phyloP scores from a whole-genome alignment of 2,888 invertebrate species.

The Dicyrtomina minuta region DNA sequence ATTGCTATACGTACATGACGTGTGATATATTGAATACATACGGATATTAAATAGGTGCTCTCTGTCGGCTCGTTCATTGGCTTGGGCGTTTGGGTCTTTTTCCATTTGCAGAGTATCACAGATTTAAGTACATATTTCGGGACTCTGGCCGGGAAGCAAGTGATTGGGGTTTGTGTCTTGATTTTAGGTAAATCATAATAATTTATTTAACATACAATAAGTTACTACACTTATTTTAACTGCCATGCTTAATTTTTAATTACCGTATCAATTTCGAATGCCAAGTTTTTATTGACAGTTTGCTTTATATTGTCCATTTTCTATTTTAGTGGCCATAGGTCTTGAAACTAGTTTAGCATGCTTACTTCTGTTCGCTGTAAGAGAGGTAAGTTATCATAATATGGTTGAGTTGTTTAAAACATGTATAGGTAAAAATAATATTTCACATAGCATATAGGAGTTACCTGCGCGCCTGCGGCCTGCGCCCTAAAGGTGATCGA shows the following conservation, averaged over 20 bases:
- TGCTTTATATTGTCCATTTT: too few species aligned
- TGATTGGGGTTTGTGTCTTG: constrained; percentile 4
- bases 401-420: too few species aligned
- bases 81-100: constrained; percentile 9
- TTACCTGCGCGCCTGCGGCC: too few species aligned
- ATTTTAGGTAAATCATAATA: neutral
- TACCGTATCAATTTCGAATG: neutral
- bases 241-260: too few species aligned
- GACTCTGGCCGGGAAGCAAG: neutral
- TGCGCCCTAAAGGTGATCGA: too few species aligned
- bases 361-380: constrained; percentile 13
- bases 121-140: neutral
- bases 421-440: too few species aligned
- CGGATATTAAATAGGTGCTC: too few species aligned
- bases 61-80: neutral
- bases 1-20: too few species aligned
- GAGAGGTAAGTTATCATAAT: constrained; percentile 20
- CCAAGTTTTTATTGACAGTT: neutral
- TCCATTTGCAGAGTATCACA: neutral
- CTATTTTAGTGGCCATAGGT: constrained; percentile 3
- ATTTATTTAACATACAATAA: too few species aligned
- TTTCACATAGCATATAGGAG: too few species aligned
- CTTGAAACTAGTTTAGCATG: constrained; percentile 2
- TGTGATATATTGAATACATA: too few species aligned
- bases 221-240: neutral